phyloP scores from a whole-genome alignment of 1,140 invertebrate genomes.

The Bombus cullumanus region DNA sequence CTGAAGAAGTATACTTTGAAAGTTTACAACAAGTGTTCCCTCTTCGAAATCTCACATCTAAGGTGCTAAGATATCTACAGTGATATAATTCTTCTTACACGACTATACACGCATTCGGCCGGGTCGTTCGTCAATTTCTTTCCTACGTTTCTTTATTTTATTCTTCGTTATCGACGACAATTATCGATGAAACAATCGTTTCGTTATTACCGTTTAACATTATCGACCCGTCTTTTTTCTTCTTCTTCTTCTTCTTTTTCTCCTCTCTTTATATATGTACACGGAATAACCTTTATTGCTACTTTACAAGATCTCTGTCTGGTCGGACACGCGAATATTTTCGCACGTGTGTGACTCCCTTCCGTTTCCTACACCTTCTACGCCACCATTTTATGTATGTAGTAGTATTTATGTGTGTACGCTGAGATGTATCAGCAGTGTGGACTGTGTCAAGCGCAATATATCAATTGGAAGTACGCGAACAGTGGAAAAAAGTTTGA shows the following conservation, averaged over 20 bases:
- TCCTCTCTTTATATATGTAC: slow-evolving; percentile 63
- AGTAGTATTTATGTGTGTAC: not conserved
- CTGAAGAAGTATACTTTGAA: slow-evolving; percentile 51
- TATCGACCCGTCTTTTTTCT: slow-evolving; percentile 8
- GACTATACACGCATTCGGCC: slow-evolving; percentile 54
- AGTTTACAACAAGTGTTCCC: slow-evolving; percentile 71
- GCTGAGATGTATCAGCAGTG: slow-evolving; percentile 10
- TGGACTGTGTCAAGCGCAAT: slow-evolving; percentile 23
- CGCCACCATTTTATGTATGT: not conserved
- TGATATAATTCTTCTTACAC: slow-evolving; percentile 75
- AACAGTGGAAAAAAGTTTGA: slow-evolving; percentile 39
- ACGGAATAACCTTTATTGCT: slow-evolving; percentile 73
- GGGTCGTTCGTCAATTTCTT: slow-evolving; percentile 23
- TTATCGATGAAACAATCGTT: not conserved
- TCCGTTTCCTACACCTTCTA: not conserved
- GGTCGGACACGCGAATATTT: slow-evolving; percentile 23
- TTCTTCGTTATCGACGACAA: not conserved
- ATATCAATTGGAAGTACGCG: slow-evolving; percentile 47
- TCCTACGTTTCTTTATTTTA: not conserved
- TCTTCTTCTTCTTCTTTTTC: not conserved
- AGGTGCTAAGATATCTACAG: slow-evolving; percentile 81
- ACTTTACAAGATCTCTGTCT: slow-evolving; percentile 71
- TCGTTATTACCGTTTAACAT: not conserved
- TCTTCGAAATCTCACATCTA: slow-evolving; percentile 74
- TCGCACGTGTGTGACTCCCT: not conserved